These are phyloP conservation scores for Ophiothrix spiculata DNA, from an alignment of 35 echinoderm and acorn worm genomes.

Conservation along the genomic window DNA sequence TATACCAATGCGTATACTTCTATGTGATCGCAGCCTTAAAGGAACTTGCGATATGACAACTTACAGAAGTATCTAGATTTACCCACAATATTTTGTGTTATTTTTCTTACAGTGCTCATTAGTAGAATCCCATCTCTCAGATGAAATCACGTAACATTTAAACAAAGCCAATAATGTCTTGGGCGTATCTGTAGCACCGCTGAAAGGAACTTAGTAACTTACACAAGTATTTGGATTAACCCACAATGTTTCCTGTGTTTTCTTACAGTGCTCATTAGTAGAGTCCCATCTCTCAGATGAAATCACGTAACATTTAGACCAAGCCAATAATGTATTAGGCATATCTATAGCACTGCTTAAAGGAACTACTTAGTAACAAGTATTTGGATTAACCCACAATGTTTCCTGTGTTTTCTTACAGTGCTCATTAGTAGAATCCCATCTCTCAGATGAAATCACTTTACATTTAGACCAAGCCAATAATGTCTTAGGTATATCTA, in stretches of 20 bases:
- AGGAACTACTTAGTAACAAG: too few species aligned
- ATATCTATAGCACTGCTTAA: slow-evolving; percentile 58
- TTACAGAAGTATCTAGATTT: not conserved
- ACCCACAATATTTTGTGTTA: too few species aligned
- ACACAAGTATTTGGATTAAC: slow-evolving; percentile 2
- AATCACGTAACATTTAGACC: slow-evolving; percentile 80
- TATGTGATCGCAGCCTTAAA: too few species aligned
- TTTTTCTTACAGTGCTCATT: too few species aligned
- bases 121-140: too few species aligned
- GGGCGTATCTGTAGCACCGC: too few species aligned
- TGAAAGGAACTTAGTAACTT: too few species aligned
- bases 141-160: too few species aligned
- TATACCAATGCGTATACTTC: too few species aligned
- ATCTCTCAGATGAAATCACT: slow-evolving; percentile 82
- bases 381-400: not conserved
- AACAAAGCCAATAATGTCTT: too few species aligned
- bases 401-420: slow-evolving; percentile 27
- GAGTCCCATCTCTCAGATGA: slow-evolving; percentile 86
- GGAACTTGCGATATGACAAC: too few species aligned
- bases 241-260: not conserved
- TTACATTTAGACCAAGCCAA: slow-evolving; percentile 88
- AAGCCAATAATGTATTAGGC: slow-evolving; percentile 83
- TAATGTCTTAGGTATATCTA: slow-evolving; percentile 68
- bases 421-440: slow-evolving; percentile 88
- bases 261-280: slow-evolving; percentile 78